Evolutionary conservation across 2,113 vertebrate species (phyloP), one percentile per base, ranked within the genome.

Genomic region (Halichoeres trimaculatus): DNA sequence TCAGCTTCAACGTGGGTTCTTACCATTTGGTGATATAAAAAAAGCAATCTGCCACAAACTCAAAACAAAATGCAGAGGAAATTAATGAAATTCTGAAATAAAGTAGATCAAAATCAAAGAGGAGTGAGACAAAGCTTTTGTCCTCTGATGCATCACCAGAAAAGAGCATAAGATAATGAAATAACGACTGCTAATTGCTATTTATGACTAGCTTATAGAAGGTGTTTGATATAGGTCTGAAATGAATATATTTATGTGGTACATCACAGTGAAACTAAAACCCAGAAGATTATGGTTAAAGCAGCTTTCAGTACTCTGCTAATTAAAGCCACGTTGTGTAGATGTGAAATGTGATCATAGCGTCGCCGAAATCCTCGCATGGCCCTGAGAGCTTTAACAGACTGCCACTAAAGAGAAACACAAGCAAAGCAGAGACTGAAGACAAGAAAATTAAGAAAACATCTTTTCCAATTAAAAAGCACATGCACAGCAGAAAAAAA

Each of bases 1-100:
- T 30, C 45, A 16, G 50, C 23, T 87, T 58, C 65, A 60, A 80
- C 53, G 68, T 66, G 55, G 59, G 65, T 63, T 72, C 59, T 85
- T 70, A 64, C 54, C 8, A 24, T 72, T 73, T 59, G 43, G 45
- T 30, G 30, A 6, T 30, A 30, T 4, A 30, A 30, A 30, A 45
- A 45, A 45, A 45, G 14, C 38, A 7, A 17, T 19, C 19, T 30
- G 30, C 6, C n/a, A 48, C 45, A n/a, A 20, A 48, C 45, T 2
- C 45, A 48, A 9, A n/a, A 8, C 9, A n/a, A 9, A 48, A 48
- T 30, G 30, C 34, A 24, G 41, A 6, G 20, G 55, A 65, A 62
- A 81, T 53, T 35, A 51, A 30, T 30, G 30, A 30, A 30, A 30
- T 30, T 30, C 14, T 55, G 61, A 4, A 40, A 40, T 9, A 40